Evolutionary conservation across 2,113 vertebrate species (phyloP).

Genomic region (Limanda limanda): DNA sequence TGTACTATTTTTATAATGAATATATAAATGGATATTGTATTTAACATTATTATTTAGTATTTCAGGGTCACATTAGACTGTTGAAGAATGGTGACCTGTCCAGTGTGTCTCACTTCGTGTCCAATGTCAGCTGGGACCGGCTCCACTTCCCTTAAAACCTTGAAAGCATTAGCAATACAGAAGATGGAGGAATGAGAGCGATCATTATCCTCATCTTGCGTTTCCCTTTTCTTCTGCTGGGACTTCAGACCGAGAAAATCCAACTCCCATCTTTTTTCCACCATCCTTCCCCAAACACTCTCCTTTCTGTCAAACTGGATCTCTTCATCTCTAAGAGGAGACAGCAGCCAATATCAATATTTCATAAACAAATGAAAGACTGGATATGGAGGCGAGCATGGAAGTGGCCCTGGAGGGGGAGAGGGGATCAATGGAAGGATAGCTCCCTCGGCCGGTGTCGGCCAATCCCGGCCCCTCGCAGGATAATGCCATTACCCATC

Average conservation of each 20-base stretch:
- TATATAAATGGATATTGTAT: no score
- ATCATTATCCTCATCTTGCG: no score
- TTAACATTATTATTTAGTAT: no score
- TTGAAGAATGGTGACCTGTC: no score
- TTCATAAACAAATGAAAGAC: conserved; percentile 81
- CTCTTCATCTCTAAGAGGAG: conserved; percentile 54
- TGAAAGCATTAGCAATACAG: no score
- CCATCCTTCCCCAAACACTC: not conserved
- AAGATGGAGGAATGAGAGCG: no score
- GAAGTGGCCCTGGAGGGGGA: conserved; percentile 52
- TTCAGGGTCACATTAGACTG: no score
- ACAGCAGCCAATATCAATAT: conserved; percentile 83
- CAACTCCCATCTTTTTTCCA: not conserved
- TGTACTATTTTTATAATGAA: no score
- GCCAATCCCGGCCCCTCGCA: conserved; percentile 66
- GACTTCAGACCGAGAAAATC: not conserved
- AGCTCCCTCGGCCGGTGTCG: conserved; percentile 53
- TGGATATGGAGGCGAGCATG: conserved; percentile 66
- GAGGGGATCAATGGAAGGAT: conserved; percentile 58
- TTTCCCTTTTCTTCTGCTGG: not conserved
- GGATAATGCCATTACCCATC: conserved; percentile 81
- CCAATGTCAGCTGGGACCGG: no score
- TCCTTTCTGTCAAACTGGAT: conserved; percentile 32
- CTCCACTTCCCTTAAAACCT: no score
- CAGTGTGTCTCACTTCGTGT: no score